Evolutionary conservation across 2,113 vertebrate genomes (phyloP).

Genomic region (Geococcyx californianus): DNA sequence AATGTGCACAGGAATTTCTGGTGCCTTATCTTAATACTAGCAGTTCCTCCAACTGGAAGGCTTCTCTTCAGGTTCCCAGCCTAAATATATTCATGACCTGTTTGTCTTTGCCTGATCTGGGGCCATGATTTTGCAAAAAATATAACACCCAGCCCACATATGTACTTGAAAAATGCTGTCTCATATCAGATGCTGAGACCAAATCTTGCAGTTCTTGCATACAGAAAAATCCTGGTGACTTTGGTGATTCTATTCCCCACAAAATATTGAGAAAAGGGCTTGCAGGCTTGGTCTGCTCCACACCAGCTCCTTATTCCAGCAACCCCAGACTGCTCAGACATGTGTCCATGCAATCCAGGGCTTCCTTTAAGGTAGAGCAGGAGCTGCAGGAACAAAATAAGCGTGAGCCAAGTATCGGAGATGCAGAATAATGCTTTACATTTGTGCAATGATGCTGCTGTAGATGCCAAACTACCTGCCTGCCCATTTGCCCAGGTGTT

Average conservation of each 20-base stretch:
- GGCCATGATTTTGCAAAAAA: slow-evolving; percentile 36
- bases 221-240: background rate
- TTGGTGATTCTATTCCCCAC: background rate
- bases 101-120: slow-evolving; percentile 37
- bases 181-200: background rate
- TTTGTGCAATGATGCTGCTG: background rate
- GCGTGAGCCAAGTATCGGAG: fast-evolving
- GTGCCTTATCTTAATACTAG: background rate
- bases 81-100: slow-evolving; percentile 55
- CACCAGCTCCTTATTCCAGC: background rate
- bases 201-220: background rate
- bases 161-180: slow-evolving; percentile 27
- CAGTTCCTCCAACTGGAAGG: background rate
- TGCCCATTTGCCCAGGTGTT: background rate
- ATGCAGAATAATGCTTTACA: background rate
- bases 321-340: background rate
- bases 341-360: background rate
- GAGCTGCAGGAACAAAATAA: background rate
- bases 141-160: slow-evolving; percentile 43
- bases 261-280: background rate
- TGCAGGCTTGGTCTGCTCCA: background rate
- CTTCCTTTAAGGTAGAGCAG: background rate
- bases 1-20: background rate
- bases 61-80: slow-evolving; percentile 22
- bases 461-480: background rate